Percentiles rank a stretch among this genome's conserved stretches.
Evolutionary conservation across 2,113 vertebrate species (phyloP).

Genomic region (Syngnathus typhle): DNA sequence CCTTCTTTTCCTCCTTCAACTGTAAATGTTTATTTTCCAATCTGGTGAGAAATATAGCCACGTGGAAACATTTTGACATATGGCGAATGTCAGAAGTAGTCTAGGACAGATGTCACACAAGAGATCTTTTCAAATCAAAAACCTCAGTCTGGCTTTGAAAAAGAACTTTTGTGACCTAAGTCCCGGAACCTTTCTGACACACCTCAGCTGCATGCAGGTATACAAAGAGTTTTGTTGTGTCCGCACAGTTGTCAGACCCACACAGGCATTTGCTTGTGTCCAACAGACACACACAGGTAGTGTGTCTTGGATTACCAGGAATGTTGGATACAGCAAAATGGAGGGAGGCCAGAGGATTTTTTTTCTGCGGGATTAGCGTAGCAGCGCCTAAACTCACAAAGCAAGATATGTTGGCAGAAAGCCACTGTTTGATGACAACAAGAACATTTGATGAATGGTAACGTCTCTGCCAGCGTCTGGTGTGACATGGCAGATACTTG

Average conservation of each 20-base stretch:
- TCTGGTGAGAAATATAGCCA: constrained; percentile 11
- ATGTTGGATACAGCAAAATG: constrained; percentile 48
- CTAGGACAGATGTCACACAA: not conserved
- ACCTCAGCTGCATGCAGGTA: not conserved
- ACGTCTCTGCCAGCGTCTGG: not conserved
- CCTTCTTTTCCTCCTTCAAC: not conserved
- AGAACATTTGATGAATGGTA: not conserved
- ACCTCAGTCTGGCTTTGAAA: not conserved
- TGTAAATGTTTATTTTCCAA: not conserved
- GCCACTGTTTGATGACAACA: not conserved
- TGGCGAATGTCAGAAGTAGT: not conserved
- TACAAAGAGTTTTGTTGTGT: not conserved
- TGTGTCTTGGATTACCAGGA: constrained; percentile 54
- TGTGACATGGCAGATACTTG: not conserved
- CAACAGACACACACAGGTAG: constrained; percentile 37
- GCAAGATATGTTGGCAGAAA: not conserved
- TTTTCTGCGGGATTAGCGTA: not conserved
- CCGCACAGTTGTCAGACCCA: not conserved
- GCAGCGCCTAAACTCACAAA: not conserved
- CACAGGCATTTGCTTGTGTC: constrained; percentile 22
- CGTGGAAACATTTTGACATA: not conserved
- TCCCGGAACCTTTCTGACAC: not conserved
- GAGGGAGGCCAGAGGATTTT: constrained; percentile 35
- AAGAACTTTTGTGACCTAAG: not conserved
- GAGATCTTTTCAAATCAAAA: not conserved